Evolutionary conservation across 2,113 vertebrate species (phyloP), one percentile per base, ranked within the genome.

Genomic region (Perca flavescens): DNA sequence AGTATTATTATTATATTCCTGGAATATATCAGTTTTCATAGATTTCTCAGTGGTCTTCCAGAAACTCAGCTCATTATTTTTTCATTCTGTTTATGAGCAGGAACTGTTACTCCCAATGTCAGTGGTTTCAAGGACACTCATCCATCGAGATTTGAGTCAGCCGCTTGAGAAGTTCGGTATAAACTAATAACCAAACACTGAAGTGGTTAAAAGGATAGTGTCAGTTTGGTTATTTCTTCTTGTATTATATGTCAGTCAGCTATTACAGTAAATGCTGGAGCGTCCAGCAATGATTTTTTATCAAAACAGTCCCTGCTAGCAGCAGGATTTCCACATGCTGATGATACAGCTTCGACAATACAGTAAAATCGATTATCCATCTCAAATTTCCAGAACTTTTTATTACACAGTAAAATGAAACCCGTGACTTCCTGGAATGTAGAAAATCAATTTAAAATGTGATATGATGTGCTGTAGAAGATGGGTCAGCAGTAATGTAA

Each of bases 51-150:
- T 21, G 19, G 47, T 25, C 70, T 50, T 52, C 21, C 22, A 58
- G n/a, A 53, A 49, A 65, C 6, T 56, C 4, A 19, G 21, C 57
- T 62, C 31, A 21, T 67, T 68, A 69, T 71, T 74, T 49, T 62
- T 15, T 16, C 46, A 6, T 57, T 67, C 49, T 71, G 28, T 56
- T 72, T 43, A 46, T 61, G 54, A 80, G 71, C 22, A 22, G 31
- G 34, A 57, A 40, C 17, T 36, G n/a, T 53, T 62, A 6, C n/a
- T n/a, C 36, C 14, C 40, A 1, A 1, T 3, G 71, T 6, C 47
- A 6, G 22, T 14, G 17, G 54, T 66, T 77, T 83, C 68, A 86
- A 77, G 81, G 86, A 77, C 82, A 1, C 73, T 78, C n/a, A 5
- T 71, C 11, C 40, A 43, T 66, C 6, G 61, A 57, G 21, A 46